Evolutionary conservation across 92 coral and sea anemone species (phyloP).

Genomic region (Paragorgia papillata): DNA sequence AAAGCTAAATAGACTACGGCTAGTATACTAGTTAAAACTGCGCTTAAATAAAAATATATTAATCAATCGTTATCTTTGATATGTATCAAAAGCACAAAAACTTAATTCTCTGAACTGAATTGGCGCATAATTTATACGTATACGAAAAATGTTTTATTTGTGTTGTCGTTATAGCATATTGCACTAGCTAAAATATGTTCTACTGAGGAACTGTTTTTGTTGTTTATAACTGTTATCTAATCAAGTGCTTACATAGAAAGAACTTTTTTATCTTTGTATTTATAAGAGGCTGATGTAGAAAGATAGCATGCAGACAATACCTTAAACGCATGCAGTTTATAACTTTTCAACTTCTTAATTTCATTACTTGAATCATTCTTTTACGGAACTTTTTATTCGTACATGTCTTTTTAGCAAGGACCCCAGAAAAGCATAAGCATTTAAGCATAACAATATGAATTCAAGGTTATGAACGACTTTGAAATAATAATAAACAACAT

Average conservation of each 20-base stretch:
- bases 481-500: too few species aligned
- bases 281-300: neutral
- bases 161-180: neutral
- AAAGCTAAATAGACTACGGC: conserved; percentile 1
- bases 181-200: conserved; percentile 1
- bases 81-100: too few species aligned
- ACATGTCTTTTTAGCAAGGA: too few species aligned
- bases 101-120: too few species aligned
- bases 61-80: neutral
- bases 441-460: too few species aligned
- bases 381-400: too few species aligned
- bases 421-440: too few species aligned
- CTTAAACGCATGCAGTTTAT: neutral
- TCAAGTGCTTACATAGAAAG: conserved; percentile 19
- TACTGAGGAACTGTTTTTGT: conserved; percentile 18
- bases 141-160: neutral
- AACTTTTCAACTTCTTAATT: too few species aligned
- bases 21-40: neutral
- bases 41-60: neutral
- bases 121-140: too few species aligned
- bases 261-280: conserved; percentile 3
- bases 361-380: too few species aligned
- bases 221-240: conserved; percentile 26
- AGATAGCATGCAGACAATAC: neutral
- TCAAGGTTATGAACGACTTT: too few species aligned